Evolutionary conservation across 2,888 invertebrate genomes (phyloP), one percentile per base, ranked within the genome.

Genomic region (Cephus rjabovi): DNA sequence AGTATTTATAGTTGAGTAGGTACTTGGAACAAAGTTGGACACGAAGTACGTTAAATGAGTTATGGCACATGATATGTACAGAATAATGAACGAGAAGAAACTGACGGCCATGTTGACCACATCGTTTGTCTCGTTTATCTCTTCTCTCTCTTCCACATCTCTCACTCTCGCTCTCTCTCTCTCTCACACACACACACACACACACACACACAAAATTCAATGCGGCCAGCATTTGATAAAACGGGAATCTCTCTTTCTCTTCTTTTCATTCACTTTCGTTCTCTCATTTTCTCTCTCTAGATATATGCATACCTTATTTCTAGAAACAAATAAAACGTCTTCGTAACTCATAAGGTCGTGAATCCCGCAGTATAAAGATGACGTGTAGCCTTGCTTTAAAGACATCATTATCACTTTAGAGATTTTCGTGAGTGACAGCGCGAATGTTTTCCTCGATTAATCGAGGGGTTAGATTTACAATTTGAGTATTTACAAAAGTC

Each of bases 41-140:
- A 91, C 89, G 87, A 91, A 91, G 87, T 90, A 90, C 89, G 89
- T 86, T 90, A 90, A 91, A 91, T 90, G 88, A 90, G 85, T 90
- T 91, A 91, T 91, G 91, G 91, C 90, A 91, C 91, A 91, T 91
- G 90, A 90, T 91, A 91, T 91, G 89, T 91, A 91, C 91, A 91
- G 56, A 56, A 56, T 56, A 56, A 56, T 56, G 56, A 15, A 56
- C 56, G 56, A 56, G 56, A 56, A 56, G 56, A 56, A 15, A 56
- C 15, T 15, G 56, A 56, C 56, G 23, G 56, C 15, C 56, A 56
- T 56, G 23, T 56, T 56, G 56, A 15, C 56, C 56, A 56, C 23
- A 23, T 56, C 56, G 56, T 56, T 9, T 56, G 23, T 70, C 74
- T 81, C 70, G 74, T 76, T 76, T 33, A 68, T 34, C 37, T 78